These are phyloP conservation scores for Cantharis rufa DNA, from an alignment of 2,888 invertebrate genomes.

Conservation along the genomic window DNA sequence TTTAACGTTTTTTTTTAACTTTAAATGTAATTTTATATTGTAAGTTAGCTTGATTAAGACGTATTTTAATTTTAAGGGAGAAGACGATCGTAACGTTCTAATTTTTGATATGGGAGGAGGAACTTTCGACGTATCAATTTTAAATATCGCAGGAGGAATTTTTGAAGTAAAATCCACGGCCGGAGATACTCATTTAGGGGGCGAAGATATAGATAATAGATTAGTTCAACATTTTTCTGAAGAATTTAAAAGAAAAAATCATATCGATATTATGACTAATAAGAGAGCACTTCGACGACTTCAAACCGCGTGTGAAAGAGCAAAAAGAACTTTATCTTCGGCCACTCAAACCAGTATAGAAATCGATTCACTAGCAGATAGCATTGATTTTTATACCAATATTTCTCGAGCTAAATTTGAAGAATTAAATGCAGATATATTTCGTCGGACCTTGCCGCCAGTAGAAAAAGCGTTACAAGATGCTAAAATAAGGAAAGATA, in stretches of 20 bases:
- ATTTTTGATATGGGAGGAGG: slow-evolving; percentile 61
- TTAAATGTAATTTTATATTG: neutral
- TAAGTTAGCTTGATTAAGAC: neutral
- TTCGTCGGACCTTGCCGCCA: slow-evolving; percentile 65
- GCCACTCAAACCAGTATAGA: slow-evolving; percentile 63
- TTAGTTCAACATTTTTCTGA: slow-evolving; percentile 60
- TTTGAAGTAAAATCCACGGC: slow-evolving; percentile 66
- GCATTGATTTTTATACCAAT: slow-evolving; percentile 63
- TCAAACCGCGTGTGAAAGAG: slow-evolving; percentile 66
- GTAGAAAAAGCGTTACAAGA: slow-evolving; percentile 68
- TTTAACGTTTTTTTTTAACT: neutral
- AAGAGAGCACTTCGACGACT: slow-evolving; percentile 64
- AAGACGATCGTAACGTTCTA: slow-evolving; percentile 54
- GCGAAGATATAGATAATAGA: slow-evolving; percentile 61
- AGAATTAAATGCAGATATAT: slow-evolving; percentile 66
- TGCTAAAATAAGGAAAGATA: slow-evolving; percentile 63
- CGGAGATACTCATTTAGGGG: slow-evolving; percentile 62
- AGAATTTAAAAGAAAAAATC: slow-evolving; percentile 62
- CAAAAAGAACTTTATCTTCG: slow-evolving; percentile 64
- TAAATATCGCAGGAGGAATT: slow-evolving; percentile 68
- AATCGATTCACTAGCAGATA: slow-evolving; percentile 64
- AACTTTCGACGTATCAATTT: slow-evolving; percentile 73
- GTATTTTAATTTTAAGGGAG: slow-evolving; percentile 38
- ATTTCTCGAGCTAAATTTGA: slow-evolving; percentile 68
- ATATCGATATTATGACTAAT: slow-evolving; percentile 56